phyloP scores from a whole-genome alignment of 1,140 invertebrate species.

The Drosophila bipectinata region DNA sequence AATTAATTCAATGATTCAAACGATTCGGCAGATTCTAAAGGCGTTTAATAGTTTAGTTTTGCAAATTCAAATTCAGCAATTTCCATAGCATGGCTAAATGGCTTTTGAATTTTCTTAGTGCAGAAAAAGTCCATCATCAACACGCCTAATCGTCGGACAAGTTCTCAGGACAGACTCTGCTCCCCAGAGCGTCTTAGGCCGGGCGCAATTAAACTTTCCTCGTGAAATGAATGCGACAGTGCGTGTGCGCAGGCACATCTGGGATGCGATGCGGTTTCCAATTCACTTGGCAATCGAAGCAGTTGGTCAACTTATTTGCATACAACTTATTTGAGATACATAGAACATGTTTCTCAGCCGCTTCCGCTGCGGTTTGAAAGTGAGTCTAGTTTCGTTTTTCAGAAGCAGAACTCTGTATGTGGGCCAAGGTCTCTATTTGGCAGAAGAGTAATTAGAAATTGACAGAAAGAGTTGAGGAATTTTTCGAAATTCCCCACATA shows the following conservation, averaged over 20 bases:
- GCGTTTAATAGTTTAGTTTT: too few relatives aligned
- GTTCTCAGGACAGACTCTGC: conserved; percentile 36
- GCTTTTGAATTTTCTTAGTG: conserved; percentile 1
- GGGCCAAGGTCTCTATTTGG: conserved; percentile 64
- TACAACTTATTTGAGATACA: conserved; percentile 30
- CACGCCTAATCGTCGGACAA: conserved; percentile 39
- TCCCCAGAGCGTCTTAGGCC: conserved; percentile 12
- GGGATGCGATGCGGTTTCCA: conserved; percentile 72
- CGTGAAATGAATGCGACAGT: conserved; percentile 55
- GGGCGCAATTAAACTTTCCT: conserved; percentile 63
- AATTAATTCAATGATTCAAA: too few relatives aligned
- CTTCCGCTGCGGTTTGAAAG: conserved; percentile 62
- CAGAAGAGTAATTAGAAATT: conserved; percentile 31
- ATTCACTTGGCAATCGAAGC: conserved; percentile 66
- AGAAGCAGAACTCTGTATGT: conserved; percentile 30
- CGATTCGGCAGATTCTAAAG: too few relatives aligned
- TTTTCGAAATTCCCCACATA: conserved; percentile 23
- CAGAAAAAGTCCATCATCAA: conserved; percentile 16
- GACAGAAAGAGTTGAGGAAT: conserved; percentile 50
- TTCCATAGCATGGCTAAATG: too few relatives aligned
- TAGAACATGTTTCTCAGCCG: conserved; percentile 63
- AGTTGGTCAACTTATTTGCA: conserved; percentile 57
- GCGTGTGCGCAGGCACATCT: conserved; percentile 49
- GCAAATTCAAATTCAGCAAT: too few relatives aligned
- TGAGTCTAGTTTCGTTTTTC: conserved; percentile 46